Conservation (phyloP, 2,888 invertebrate species). For the Stramonita haemastoma region DNA sequence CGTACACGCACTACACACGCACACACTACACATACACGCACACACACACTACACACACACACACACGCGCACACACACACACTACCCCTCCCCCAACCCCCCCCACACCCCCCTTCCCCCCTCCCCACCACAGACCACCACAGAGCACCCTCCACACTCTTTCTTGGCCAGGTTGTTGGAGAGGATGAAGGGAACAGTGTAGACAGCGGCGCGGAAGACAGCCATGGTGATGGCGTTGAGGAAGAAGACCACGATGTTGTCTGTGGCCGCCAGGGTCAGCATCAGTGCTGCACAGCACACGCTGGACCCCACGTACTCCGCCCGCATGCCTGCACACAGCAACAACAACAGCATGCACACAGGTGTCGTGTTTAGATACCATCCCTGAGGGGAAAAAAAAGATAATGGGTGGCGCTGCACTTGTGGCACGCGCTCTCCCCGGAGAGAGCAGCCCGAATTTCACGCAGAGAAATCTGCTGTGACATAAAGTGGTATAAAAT, state of each 20-base stretch:
- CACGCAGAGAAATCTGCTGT: too few relatives aligned
- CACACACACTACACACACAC: not conserved
- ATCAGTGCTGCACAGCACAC: not conserved
- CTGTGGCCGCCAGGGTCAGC: constrained; percentile 19
- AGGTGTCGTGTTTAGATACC: too few relatives aligned
- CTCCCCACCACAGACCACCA: not conserved
- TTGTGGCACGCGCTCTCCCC: too few relatives aligned
- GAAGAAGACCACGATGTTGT: constrained; percentile 38
- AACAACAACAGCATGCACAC: not conserved
- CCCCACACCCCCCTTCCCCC: not conserved
- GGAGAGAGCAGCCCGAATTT: too few relatives aligned
- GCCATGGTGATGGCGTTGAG: constrained; percentile 33
- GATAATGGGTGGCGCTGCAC: too few relatives aligned
- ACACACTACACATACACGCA: not conserved
- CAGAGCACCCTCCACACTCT: not conserved
- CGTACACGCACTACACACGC: not conserved
- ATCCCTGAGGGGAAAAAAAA: too few relatives aligned
- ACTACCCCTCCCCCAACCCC: not conserved
- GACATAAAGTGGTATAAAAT: too few relatives aligned
- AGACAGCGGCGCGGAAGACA: constrained; percentile 34
- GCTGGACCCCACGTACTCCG: constrained; percentile 32
- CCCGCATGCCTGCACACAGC: constrained; percentile 22
- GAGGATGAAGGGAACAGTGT: constrained; percentile 41
- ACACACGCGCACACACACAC: not conserved
- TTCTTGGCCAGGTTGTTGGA: constrained; percentile 26